Percentiles rank a stretch among this genome's conserved stretches.
phyloP scores from a whole-genome alignment of 1,140 invertebrate genomes.

The Nautilus pompilius region DNA sequence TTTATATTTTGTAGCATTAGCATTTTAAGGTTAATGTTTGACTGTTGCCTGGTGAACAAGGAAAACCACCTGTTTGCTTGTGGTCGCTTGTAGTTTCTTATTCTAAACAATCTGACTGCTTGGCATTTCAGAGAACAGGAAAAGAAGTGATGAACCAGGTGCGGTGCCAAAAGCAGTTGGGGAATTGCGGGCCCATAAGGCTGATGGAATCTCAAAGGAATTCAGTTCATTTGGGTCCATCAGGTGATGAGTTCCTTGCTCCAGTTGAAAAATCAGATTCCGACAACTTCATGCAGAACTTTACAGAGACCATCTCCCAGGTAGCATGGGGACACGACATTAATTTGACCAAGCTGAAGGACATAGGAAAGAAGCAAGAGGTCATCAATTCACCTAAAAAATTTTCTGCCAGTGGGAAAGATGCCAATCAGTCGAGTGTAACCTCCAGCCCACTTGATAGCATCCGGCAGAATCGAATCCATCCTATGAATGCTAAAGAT shows the following conservation, averaged over 20 bases:
- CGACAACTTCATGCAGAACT: constrained; percentile 13
- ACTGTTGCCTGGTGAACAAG: not conserved
- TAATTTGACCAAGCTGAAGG: constrained; percentile 39
- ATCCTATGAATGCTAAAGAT: no score
- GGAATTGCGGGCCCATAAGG: constrained; percentile 20
- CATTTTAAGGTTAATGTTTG: not conserved
- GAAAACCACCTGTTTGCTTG: not conserved
- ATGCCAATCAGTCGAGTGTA: no score
- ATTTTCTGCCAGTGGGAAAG: no score
- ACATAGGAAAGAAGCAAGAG: no score
- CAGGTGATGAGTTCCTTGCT: constrained; percentile 10
- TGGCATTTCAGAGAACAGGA: constrained; percentile 35
- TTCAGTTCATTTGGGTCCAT: not conserved
- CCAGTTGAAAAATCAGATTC: constrained; percentile 17
- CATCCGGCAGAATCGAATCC: no score
- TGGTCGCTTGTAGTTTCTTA: no score
- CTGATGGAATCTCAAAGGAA: constrained; percentile 16
- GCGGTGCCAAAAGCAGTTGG: constrained; percentile 24
- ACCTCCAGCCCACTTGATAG: no score
- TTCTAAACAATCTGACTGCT: no score
- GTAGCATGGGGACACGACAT: constrained; percentile 52
- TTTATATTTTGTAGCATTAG: not conserved
- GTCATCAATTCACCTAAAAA: no score
- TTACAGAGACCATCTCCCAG: constrained; percentile 35
- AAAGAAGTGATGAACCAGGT: constrained; percentile 37